Evolutionary conservation across 2,113 vertebrate genomes (phyloP).

Genomic region (Pedionomus torquatus): DNA sequence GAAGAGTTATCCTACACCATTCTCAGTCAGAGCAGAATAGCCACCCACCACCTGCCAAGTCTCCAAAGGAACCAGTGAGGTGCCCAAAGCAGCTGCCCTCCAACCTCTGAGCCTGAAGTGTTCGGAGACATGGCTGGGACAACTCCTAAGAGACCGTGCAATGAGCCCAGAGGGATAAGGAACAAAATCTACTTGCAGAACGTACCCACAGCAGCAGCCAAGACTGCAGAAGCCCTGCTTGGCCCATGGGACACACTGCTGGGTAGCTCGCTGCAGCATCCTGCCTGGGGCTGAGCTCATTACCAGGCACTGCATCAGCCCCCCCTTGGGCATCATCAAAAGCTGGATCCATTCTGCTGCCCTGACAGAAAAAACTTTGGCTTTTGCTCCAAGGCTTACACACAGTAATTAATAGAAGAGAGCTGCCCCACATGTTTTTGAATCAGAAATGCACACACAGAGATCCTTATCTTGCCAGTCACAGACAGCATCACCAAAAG

Average conservation of each 20-base stretch:
- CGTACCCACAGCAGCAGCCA: not conserved
- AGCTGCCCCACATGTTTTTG: not conserved
- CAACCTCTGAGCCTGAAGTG: too few relatives aligned
- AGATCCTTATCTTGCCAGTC: not conserved
- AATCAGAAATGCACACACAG: not conserved
- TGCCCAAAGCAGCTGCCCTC: not conserved
- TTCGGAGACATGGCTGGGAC: not conserved
- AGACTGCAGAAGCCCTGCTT: not conserved
- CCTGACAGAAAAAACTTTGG: not conserved
- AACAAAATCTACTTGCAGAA: not conserved
- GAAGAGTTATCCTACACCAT: not conserved
- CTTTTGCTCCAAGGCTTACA: not conserved
- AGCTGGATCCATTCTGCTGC: not conserved
- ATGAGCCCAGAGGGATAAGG: not conserved
- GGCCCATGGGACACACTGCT: fast-evolving
- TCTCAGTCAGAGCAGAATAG: not conserved
- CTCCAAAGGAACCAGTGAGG: fast-evolving
- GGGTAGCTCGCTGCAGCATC: fast-evolving
- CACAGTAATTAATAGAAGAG: not conserved
- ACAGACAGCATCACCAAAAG: not conserved
- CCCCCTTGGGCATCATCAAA: fast-evolving
- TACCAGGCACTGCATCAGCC: fast-evolving
- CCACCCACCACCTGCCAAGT: fast-evolving
- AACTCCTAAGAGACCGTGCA: not conserved
- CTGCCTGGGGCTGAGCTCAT: not conserved